Base-by-base conservation (phyloP, 2,888 invertebrate species). In the Hypselothyrea guttata region DNA sequence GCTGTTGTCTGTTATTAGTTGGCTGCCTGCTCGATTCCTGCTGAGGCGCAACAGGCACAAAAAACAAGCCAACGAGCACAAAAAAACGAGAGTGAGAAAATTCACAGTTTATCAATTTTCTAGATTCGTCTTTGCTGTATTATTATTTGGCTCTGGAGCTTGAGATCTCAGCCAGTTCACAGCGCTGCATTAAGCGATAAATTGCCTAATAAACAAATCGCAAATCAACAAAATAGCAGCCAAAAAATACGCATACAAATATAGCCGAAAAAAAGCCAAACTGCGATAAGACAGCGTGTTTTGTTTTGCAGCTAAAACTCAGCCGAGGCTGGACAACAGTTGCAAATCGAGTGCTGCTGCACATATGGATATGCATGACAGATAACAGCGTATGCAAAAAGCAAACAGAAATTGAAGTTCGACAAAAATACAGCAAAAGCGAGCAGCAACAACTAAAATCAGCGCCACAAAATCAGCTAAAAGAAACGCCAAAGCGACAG, bases 61-160 rank as follows among this genome's bases (percentile, higher is more conserved):
- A n/a, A n/a, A n/a, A n/a, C n/a, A n/a, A n/a, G n/a, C 22, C 22
- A 22, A 5, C 22, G 22, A 22, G 5, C 2, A 22, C 22, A 22
- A 52, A 69, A 66, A 71, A 72, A 66, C 65, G 81, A 85, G 86
- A 87, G 86, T 87, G 86, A 84, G 86, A 86, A 87, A 84, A 86
- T 75, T 75, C 73, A 74, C 76, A 81, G 85, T 71, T 86, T 87
- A 88, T 88, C 87, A 77, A 82, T 72, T 79, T 75, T 67, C 42
- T 47, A 75, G 86, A 86, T 86, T 84, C 22, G 67, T 69, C 82
- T 74, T 78, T 76, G 77, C 75, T 67, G 73, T 82, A n/a, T n/a
- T n/a, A n/a, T 71, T 60, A 70, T 63, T 53, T 54, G 30, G 37
- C 31, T 7, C 11, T 48, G 31, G 31, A 4, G 3, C 4, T 15